Evolutionary conservation across 1,140 invertebrate species (phyloP).

Genomic region (Tetragonula clypearis): DNA sequence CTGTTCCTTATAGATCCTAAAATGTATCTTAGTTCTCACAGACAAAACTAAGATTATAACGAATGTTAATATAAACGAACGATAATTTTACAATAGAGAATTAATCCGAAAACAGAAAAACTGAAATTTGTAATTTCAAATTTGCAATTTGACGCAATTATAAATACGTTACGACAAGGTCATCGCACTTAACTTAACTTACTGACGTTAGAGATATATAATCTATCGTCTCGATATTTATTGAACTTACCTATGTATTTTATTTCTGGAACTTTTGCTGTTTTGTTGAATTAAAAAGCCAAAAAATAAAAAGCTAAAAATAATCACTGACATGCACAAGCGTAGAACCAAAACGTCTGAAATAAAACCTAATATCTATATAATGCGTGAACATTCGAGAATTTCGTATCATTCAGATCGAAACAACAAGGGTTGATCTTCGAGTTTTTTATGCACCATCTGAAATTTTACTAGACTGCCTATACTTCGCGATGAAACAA

Average conservation of each 20-base stretch:
- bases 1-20: not conserved
- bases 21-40: too few species aligned
- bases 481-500: conserved; percentile 38
- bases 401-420: not conserved
- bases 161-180: not conserved
- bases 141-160: not conserved
- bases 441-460: not conserved
- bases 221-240: not conserved
- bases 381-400: too few species aligned
- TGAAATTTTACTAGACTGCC: not conserved
- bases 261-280: not conserved
- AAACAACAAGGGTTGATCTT: not conserved
- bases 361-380: not conserved
- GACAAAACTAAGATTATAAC: not conserved
- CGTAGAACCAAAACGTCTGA: not conserved
- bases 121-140: not conserved
- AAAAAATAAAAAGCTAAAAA: not conserved
- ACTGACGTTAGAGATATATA: not conserved
- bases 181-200: not conserved
- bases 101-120: not conserved
- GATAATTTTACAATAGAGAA: not conserved
- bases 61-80: too few species aligned
- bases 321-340: not conserved
- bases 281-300: not conserved
- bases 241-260: too few species aligned